Evolutionary conservation across 1,140 invertebrate genomes (phyloP), one percentile per base, ranked within the genome.

Genomic region (Drosophila bipectinata): DNA sequence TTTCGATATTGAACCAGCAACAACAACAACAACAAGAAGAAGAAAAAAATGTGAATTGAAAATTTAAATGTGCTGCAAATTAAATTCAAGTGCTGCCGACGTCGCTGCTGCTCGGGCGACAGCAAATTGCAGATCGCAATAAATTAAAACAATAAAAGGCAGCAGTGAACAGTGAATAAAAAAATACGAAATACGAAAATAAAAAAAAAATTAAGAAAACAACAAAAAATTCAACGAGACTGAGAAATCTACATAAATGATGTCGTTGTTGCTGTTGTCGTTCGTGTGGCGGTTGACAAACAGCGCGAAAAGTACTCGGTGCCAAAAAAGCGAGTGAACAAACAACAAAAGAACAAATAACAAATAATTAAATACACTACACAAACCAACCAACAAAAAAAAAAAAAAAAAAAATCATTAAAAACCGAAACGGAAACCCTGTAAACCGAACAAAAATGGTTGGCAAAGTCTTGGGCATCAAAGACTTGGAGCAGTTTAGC

Each of bases 391-490:
- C 34, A 41, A 30, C 51, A 49, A 24, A 72, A 59, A 10, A 41
- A 30, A 58, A 49, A 24, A 72, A 59, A 67, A 54, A 28, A 30
- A 45, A 74, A 57, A 32, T 5, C 37, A 39, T 14, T 10, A 7
- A n/a, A 15, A 44, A 44, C 39, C 10, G 10, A 37, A 37, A 37
- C 24, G 9, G 10, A 51, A 15, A 3, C 56, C 26, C 47, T 30
- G 52, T 66, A 51, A 79, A 81, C 37, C 72, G 57, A 76, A 75
- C 34, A 62, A 60, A 14, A 63, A 90, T 92, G 91, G 91, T 92
- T 79, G 91, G 90, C 72, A 92, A 91, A 85, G 84, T 92, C 54
- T 76, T 91, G 73, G 90, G 79, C 60, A 77, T 92, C 48, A 83
- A 84, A 59, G 91, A 92, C 53, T 74, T 91, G 72, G 91, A 92